Percentiles rank a stretch among this genome's conserved stretches.
These are phyloP conservation scores for Ophion ventricosus DNA, from an alignment of 2,888 invertebrate genomes.

Conservation along the genomic window DNA sequence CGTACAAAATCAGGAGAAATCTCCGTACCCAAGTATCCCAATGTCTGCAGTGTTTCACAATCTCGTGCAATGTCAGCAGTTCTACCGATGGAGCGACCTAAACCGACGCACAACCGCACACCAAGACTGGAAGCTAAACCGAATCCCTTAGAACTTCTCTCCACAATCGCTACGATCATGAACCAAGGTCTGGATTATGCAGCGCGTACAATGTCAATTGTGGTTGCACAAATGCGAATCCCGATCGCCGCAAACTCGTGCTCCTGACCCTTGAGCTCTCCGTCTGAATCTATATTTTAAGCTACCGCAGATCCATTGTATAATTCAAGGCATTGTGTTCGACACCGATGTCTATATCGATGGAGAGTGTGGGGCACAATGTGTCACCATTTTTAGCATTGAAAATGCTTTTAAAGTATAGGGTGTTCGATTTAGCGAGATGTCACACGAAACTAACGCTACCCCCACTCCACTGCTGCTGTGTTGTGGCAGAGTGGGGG, in stretches of 20 bases:
- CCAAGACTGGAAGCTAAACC: slow-evolving; percentile 32
- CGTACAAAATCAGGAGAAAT: neutral
- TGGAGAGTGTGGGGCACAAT: too few species aligned
- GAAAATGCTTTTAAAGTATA: too few species aligned
- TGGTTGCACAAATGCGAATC: slow-evolving; percentile 51
- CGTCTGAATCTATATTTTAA: slow-evolving; percentile 33
- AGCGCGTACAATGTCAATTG: slow-evolving; percentile 48
- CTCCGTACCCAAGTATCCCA: neutral
- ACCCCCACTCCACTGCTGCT: too few species aligned
- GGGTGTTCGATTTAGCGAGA: too few species aligned
- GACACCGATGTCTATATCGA: too few species aligned
- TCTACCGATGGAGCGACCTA: slow-evolving; percentile 14
- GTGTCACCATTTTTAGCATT: too few species aligned
- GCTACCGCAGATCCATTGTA: slow-evolving; percentile 11
- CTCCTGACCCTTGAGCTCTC: slow-evolving; percentile 15
- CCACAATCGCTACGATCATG: slow-evolving; percentile 12
- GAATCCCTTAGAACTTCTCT: slow-evolving; percentile 45
- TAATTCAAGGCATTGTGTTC: slow-evolving; percentile 10
- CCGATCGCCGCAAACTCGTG: slow-evolving; percentile 13
- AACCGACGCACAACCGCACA: slow-evolving; percentile 35
- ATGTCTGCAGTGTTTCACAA: slow-evolving; percentile 5
- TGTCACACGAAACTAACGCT: too few species aligned
- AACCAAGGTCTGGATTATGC: slow-evolving; percentile 34
- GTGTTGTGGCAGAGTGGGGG: too few species aligned
- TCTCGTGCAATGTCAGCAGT: slow-evolving; percentile 24